phyloP scores from a whole-genome alignment of 1,140 invertebrate genomes.

The Diorhabda sublineata region DNA sequence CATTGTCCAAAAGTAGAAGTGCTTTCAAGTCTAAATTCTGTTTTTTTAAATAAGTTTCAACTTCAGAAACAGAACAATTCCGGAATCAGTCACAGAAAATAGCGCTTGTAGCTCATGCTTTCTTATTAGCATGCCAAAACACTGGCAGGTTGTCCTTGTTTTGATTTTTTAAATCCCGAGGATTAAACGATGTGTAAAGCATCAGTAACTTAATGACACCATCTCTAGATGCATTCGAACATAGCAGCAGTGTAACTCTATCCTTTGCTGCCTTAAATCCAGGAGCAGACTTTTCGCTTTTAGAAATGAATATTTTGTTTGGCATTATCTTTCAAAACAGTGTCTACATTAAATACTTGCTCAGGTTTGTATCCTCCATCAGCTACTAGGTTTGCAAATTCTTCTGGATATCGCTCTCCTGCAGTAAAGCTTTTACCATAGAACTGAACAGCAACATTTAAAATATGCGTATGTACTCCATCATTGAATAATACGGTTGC shows the following conservation, averaged over 20 bases:
- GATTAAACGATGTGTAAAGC: conserved; percentile 27
- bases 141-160: conserved; percentile 21
- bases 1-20: conserved; percentile 47
- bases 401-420: conserved; percentile 31
- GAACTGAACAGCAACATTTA: no score
- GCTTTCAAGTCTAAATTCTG: conserved; percentile 27
- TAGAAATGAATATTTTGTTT: conserved; percentile 44
- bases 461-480: no score
- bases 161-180: conserved; percentile 25
- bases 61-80: conserved; percentile 28
- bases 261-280: conserved; percentile 49
- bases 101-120: conserved; percentile 16
- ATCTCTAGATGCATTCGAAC: conserved; percentile 21
- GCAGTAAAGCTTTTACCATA: neutral
- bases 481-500: no score
- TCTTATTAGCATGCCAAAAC: conserved; percentile 23
- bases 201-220: conserved; percentile 21
- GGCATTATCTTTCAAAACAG: conserved; percentile 30
- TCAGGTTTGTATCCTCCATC: conserved; percentile 30
- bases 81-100: conserved; percentile 28
- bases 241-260: conserved; percentile 20
- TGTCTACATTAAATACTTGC: conserved; percentile 19
- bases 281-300: conserved; percentile 43
- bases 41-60: conserved; percentile 28
- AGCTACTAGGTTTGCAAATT: conserved; percentile 15